Evolutionary conservation across 2,797 vertebrate genomes (phyloP), one percentile per base, ranked within the genome.

Genomic region (Lagorchestes hirsutus): DNA sequence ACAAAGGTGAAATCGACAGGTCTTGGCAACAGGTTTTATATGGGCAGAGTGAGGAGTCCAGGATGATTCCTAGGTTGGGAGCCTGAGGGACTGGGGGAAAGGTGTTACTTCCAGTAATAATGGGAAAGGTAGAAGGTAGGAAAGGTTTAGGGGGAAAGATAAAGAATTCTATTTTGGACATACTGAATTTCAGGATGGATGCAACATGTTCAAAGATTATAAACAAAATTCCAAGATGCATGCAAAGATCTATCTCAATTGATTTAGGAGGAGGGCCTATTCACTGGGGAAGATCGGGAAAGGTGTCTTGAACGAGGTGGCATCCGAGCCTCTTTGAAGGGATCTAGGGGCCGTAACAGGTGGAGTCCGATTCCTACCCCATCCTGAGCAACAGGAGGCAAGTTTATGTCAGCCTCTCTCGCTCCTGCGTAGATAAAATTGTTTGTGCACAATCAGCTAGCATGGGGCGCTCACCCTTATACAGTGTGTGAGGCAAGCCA

Each of bases 361-460:
- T 99, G 96, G 99, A 99, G 97, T 99, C 99, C 96, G 12, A 34
- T 62, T 62, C 31, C 31, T 34, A 58, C 28, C 13, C 31, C 59
- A 34, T 62, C 12, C 34, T 12, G 59, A 67, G 59, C 59, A 67
- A n/a, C 31, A 67, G 59, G 59, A 58, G 57, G 59, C 59, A n/a
- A 34, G 59, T 34, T n/a, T 16, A 28, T n/a, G 29, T 13, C 31
- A 67, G 31, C 59, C 13, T n/a, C 59, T 67, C 31, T 16, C 34
- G 13, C 31, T 67, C 59, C 31, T 16, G 59, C 31, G 59, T 5
- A n/a, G 12, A 11, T 34, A 67, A 34, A 67, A 67, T 1, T 16
- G 59, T n/a, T 31, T n/a, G 14, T 5, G 29, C 31, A 5, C 59
- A 14, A 67, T n/a, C 59, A 34, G 16, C 31, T 14, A 67, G 59